phyloP scores from a whole-genome alignment of 2,797 vertebrate genomes.

The Trematomus bernacchii region DNA sequence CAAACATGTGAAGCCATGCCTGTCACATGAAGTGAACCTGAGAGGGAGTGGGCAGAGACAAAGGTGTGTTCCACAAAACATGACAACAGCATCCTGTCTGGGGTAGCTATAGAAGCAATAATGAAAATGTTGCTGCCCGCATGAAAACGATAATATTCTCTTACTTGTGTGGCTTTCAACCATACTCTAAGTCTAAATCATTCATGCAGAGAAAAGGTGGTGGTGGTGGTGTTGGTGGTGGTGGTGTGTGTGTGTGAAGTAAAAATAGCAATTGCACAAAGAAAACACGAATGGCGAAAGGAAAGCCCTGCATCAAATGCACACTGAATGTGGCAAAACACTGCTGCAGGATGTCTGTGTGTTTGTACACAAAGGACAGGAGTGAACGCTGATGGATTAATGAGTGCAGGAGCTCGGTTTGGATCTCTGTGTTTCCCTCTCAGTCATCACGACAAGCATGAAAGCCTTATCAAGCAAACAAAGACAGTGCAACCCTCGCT shows the following conservation, averaged over 20 bases:
- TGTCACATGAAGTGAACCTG: conserved; percentile 54
- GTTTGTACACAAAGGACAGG: conserved; percentile 49
- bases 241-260: conserved; percentile 32
- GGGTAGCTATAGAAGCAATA: not conserved
- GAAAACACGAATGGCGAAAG: conserved; percentile 39
- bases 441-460: conserved; percentile 69
- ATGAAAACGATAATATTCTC: conserved; percentile 1
- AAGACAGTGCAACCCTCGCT: conserved; percentile 73
- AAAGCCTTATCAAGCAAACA: conserved; percentile 80
- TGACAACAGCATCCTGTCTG: not conserved
- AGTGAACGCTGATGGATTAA: conserved; percentile 52
- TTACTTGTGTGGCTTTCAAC: conserved; percentile 22
- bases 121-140: conserved; percentile 10
- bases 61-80: conserved; percentile 21
- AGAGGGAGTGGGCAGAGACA: conserved; percentile 21
- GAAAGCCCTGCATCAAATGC: conserved; percentile 42
- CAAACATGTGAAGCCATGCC: conserved; percentile 63
- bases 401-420: conserved; percentile 34
- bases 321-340: conserved; percentile 13
- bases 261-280: conserved; percentile 69
- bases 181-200: conserved; percentile 62
- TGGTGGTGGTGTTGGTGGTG: not conserved
- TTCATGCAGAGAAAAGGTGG: conserved; percentile 53
- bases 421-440: conserved; percentile 51
- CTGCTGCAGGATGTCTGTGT: conserved; percentile 29